Base-by-base conservation (phyloP, 2,797 vertebrate species). In the Melanotaenia nigrans region DNA sequence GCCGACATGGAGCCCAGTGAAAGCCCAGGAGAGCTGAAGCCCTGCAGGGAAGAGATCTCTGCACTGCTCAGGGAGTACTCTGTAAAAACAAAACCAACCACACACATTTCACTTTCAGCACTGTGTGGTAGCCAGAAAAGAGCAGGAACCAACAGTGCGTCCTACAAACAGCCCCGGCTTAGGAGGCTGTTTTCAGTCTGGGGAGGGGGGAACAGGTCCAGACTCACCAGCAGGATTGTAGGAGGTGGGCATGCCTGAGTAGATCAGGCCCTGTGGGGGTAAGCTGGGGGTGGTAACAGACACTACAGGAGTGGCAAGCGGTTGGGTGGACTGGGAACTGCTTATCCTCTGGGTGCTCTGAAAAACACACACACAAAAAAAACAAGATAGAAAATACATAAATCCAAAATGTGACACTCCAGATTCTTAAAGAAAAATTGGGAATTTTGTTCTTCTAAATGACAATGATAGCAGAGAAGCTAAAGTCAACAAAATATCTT, bases 271-370 rank as follows among this genome's bases (percentile, higher is more conserved):
- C 93, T 99, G 98, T 0, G 96, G 95, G 69, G 96, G 95, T 93
- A 99, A 92, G 83, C 98, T 99, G 13, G 97, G 98, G 82, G 98
- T 99, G 81, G 97, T 97, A 91, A 99, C 97, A 4, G 98, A 99
- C 88, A 99, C 97, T 56, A 99, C 97, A 0, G 98, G 98, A 65
- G 98, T 99, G 84, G 96, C 97, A 68, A 99, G 95, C 24, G 96
- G 88, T 87, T 99, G 98, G 49, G 93, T 90, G 81, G 96, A 95
- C 90, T 99, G 97, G 82, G 97, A 98, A 84, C 95, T 97, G 92
- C 93, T 96, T 94, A 99, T 96, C 95, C 97, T 96, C 65, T 99
- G 98, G 77, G 96, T 94, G 73, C 96, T 98, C 97, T 99, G 94
- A 22, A 92, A 87, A 73, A 92, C 14, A 91, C 61, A 82, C 53